A percentile compares a stretch with the other conserved stretches of the same genome.
Evolutionary conservation across 2,888 invertebrate species (phyloP).

Genomic region (Athalia circularis): DNA sequence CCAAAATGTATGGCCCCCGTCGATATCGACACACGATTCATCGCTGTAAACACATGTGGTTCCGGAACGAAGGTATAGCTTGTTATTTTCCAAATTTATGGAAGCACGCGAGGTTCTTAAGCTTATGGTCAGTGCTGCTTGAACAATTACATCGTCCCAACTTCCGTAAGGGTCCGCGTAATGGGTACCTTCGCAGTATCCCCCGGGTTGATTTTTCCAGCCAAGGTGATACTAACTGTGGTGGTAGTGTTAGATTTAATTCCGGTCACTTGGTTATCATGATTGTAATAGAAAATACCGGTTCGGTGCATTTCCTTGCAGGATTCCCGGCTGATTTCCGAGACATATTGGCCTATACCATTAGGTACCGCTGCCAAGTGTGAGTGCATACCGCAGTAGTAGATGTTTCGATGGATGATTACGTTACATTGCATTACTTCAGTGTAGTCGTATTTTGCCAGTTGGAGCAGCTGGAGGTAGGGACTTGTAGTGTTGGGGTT

Average conservation of each 20-base stretch:
- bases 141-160: constrained; percentile 37
- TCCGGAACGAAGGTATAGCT: not conserved
- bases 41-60: not conserved
- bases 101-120: constrained; percentile 26
- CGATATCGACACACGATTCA: too few species aligned
- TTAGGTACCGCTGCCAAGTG: constrained; percentile 35
- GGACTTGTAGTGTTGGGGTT: not conserved
- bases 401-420: constrained; percentile 39
- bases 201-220: constrained; percentile 6
- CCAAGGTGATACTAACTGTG: not conserved
- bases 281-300: not conserved
- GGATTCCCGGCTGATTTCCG: not conserved
- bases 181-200: constrained; percentile 15
- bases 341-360: constrained; percentile 16
- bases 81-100: constrained; percentile 32
- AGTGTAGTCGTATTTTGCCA: not conserved
- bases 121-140: constrained; percentile 37
- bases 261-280: not conserved
- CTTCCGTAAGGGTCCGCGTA: constrained; percentile 45
- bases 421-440: constrained; percentile 38
- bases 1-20: too few species aligned
- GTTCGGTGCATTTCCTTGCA: constrained; percentile 36
- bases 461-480: constrained; percentile 37
- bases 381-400: constrained; percentile 33
- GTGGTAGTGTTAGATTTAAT: not conserved